phyloP scores from a whole-genome alignment of 2,797 vertebrate species.

The Hipposideros larvatus region DNA sequence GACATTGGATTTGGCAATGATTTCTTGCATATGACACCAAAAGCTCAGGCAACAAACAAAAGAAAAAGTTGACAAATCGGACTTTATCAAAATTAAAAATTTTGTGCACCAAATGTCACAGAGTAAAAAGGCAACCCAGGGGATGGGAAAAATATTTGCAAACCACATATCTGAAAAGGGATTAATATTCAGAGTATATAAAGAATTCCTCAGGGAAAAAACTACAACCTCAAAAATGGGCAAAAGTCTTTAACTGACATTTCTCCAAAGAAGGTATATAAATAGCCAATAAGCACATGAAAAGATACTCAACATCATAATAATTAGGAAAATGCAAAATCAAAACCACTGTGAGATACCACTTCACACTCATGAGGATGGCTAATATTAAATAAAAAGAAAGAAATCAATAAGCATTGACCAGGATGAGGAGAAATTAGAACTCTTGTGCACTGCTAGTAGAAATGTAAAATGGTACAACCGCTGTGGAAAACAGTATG shows the following conservation, averaged over 20 bases:
- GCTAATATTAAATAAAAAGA: neutral
- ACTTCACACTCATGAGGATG: neutral
- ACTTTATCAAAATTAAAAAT: conserved; percentile 38
- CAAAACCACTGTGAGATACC: conserved; percentile 10
- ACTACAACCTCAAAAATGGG: neutral
- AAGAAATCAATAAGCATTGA: neutral
- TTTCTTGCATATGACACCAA: too few relatives aligned
- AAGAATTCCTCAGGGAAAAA: conserved; percentile 31
- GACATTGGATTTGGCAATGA: too few relatives aligned
- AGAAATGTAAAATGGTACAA: neutral
- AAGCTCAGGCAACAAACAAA: too few relatives aligned
- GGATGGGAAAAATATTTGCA: neutral
- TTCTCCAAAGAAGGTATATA: neutral
- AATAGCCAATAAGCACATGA: neutral
- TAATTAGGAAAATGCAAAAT: conserved; percentile 39
- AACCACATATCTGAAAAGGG: neutral
- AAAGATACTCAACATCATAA: conserved; percentile 38
- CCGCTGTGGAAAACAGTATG: neutral
- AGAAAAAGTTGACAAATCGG: too few relatives aligned
- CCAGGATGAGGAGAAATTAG: neutral
- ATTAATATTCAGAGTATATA: conserved; percentile 20
- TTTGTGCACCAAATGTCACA: conserved; percentile 43
- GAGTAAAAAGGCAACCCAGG: neutral
- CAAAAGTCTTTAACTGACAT: neutral
- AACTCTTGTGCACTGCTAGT: neutral